phyloP scores from a whole-genome alignment of 2,888 invertebrate species.

The Xanthorhoe designata region DNA sequence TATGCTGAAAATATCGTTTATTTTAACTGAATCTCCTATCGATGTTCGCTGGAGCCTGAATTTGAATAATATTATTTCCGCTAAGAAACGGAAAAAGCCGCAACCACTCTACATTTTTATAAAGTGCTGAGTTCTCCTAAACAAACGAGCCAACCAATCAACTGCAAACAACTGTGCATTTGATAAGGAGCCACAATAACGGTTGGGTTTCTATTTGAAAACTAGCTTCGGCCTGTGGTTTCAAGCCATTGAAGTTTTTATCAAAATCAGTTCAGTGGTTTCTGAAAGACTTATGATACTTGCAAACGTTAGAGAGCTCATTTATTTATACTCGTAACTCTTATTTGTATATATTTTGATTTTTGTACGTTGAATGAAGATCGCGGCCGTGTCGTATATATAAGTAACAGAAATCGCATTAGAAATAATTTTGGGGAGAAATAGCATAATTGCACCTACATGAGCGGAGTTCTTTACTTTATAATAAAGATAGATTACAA shows the following conservation, averaged over 20 bases:
- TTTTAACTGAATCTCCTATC: not conserved
- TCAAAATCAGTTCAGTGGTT: not conserved
- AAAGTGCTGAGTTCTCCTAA: slow-evolving; percentile 5
- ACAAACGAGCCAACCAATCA: slow-evolving; percentile 8
- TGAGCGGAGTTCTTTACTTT: too few species aligned
- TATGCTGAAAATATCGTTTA: not conserved
- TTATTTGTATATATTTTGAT: too few species aligned
- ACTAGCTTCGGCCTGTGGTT: not conserved
- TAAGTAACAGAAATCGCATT: too few species aligned
- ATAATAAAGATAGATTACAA: too few species aligned
- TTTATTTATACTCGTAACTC: too few species aligned
- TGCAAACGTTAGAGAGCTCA: too few species aligned
- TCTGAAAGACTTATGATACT: not conserved
- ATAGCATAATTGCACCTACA: too few species aligned
- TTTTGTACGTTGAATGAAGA: too few species aligned
- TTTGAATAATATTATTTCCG: slow-evolving; percentile 4
- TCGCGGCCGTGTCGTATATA: too few species aligned
- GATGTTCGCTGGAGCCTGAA: not conserved
- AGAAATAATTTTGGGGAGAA: too few species aligned
- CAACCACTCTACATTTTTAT: slow-evolving; percentile 2
- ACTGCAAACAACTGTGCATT: not conserved
- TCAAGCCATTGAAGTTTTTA: not conserved
- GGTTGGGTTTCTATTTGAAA: slow-evolving; percentile 3
- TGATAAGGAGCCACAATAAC: not conserved
- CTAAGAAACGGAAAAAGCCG: slow-evolving; percentile 2